Percentiles rank a stretch among this genome's conserved stretches.
phyloP scores from a whole-genome alignment of 2,888 invertebrate genomes.

The Theretra japonica region DNA sequence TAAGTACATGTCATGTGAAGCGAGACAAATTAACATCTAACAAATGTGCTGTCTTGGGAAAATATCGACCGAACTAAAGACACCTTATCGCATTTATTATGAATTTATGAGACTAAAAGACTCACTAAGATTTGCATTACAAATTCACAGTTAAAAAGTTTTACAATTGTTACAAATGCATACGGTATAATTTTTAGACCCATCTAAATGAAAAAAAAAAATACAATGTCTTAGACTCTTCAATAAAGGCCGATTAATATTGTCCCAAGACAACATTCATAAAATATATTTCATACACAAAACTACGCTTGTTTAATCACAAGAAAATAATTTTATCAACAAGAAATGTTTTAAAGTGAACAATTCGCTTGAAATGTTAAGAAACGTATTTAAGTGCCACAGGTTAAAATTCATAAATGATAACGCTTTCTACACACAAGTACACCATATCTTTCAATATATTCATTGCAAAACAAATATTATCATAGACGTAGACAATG shows the following conservation, averaged over 20 bases:
- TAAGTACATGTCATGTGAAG: constrained; percentile 23
- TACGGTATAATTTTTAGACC: too few species aligned
- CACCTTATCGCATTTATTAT: too few species aligned
- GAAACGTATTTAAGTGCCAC: neutral
- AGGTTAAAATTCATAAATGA: neutral
- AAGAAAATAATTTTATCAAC: neutral
- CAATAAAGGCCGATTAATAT: neutral
- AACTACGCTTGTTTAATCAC: constrained; percentile 5
- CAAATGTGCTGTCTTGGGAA: neutral
- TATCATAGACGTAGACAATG: neutral
- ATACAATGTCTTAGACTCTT: neutral
- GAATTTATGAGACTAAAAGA: too few species aligned
- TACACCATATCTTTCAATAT: neutral
- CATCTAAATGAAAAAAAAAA: too few species aligned
- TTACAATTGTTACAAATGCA: too few species aligned
- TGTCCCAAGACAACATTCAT: constrained; percentile 2
- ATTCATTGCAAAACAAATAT: too few species aligned
- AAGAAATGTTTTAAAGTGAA: constrained; percentile 17
- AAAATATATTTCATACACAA: constrained; percentile 17
- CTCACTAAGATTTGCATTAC: too few species aligned
- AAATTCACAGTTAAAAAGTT: too few species aligned
- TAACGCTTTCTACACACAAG: neutral
- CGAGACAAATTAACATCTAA: constrained; percentile 19
- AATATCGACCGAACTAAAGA: neutral
- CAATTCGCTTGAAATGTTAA: neutral